A percentile compares a stretch with the other conserved stretches of the same genome.
Conservation (phyloP, 2,797 vertebrate genomes). For the Scleropages formosus region DNA sequence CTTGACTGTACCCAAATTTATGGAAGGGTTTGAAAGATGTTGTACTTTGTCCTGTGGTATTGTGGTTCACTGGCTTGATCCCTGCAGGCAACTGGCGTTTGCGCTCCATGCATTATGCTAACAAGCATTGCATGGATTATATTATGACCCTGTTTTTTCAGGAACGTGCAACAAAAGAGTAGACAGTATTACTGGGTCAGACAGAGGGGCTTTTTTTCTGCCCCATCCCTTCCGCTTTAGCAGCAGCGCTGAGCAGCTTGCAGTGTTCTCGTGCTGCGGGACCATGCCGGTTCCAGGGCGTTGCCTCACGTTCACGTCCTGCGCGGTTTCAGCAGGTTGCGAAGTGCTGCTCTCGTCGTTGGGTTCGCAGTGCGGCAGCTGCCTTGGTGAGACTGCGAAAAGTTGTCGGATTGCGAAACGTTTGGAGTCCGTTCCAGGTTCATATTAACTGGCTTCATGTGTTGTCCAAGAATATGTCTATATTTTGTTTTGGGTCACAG, state of each 20-base stretch:
- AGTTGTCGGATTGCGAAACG: background rate
- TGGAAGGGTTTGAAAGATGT: background rate
- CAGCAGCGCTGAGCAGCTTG: background rate
- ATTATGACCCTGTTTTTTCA: background rate
- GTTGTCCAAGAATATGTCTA: too few relatives aligned
- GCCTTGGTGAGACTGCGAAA: too few relatives aligned
- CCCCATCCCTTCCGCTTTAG: background rate
- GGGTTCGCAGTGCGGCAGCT: too few relatives aligned
- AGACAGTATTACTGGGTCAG: background rate
- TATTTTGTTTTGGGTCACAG: too few relatives aligned
- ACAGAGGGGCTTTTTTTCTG: background rate
- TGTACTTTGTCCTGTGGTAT: background rate
- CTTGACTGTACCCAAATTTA: background rate
- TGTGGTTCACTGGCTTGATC: background rate
- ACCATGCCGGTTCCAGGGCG: background rate
- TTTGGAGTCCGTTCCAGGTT: background rate
- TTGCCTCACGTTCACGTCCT: too few relatives aligned
- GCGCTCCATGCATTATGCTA: background rate
- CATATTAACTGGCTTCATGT: too few relatives aligned
- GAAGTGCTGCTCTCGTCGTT: too few relatives aligned
- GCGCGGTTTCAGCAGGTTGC: background rate
- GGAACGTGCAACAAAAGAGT: background rate
- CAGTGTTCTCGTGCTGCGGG: background rate
- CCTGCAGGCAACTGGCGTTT: background rate
- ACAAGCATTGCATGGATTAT: background rate